Percentiles rank a stretch among this genome's conserved stretches.
These are phyloP conservation scores for Clarias laeviceps DNA, from an alignment of 2,797 vertebrate species.

Conservation along the genomic window DNA sequence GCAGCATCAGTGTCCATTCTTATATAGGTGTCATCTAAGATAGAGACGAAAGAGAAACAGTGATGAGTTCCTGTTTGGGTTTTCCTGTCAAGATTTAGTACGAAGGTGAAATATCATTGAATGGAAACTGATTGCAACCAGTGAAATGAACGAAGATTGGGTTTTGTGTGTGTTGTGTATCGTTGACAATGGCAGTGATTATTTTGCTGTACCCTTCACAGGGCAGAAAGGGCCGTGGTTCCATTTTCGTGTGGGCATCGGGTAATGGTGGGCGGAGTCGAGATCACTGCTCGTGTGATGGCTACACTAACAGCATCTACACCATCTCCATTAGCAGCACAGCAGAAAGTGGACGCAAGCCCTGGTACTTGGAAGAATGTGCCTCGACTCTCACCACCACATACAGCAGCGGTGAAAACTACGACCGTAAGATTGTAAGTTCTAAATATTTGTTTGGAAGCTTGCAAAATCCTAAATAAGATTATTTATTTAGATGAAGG, in stretches of 20 bases:
- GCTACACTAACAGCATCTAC: conserved; percentile 98
- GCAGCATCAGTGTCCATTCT: not conserved
- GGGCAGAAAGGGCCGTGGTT: conserved; percentile 93
- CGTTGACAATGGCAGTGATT: not conserved
- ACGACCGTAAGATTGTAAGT: conserved; percentile 96
- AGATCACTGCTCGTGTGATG: conserved; percentile 97
- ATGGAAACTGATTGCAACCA: not conserved
- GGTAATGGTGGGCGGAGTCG: conserved; percentile 96
- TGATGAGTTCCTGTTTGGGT: not conserved
- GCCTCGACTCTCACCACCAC: conserved; percentile 95
- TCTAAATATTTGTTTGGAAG: not conserved
- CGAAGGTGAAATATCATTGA: not conserved
- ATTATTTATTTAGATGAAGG: not conserved
- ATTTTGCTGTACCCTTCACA: conserved; percentile 64
- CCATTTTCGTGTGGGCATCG: conserved; percentile 97
- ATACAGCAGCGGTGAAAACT: conserved; percentile 97
- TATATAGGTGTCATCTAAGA: not conserved
- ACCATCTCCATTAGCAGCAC: conserved; percentile 99
- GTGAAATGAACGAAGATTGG: not conserved
- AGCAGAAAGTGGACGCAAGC: conserved; percentile 95
- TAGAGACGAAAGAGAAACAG: not conserved
- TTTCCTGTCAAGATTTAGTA: not conserved
- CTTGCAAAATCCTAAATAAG: not conserved
- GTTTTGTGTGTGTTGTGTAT: not conserved
- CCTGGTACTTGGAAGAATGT: conserved; percentile 98